These are phyloP conservation scores for Lerema accius DNA, from an alignment of 1,140 invertebrate genomes.

Conservation along the genomic window DNA sequence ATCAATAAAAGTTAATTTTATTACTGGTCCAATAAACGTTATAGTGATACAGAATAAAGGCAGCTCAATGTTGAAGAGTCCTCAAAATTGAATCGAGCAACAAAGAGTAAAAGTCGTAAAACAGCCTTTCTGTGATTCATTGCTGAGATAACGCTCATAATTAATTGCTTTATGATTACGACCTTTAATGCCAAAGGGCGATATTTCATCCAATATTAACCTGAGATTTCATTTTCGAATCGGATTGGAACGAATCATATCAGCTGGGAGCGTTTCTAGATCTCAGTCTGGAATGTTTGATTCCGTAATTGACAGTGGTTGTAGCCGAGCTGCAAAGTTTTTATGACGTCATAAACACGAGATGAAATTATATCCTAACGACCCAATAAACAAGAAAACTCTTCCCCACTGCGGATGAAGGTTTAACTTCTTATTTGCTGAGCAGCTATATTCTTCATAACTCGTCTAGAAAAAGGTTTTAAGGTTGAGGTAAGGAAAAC, in stretches of 20 bases:
- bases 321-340: constrained; percentile 71
- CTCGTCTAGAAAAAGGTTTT: constrained; percentile 33
- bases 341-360: constrained; percentile 72
- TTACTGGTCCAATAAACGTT: not conserved
- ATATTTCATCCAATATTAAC: constrained; percentile 29
- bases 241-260: constrained; percentile 5
- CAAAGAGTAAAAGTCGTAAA: constrained; percentile 32
- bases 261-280: constrained; percentile 6
- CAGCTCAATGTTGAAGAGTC: constrained; percentile 4
- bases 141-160: constrained; percentile 32
- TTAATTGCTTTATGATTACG: constrained; percentile 35
- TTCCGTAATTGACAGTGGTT: constrained; percentile 59
- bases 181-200: constrained; percentile 20
- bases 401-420: constrained; percentile 57
- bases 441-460: constrained; percentile 41
- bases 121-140: constrained; percentile 30
- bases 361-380: constrained; percentile 78
- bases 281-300: constrained; percentile 10
- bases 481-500: no score
- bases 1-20: constrained; percentile 10
- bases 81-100: constrained; percentile 22
- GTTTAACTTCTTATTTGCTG: constrained; percentile 53
- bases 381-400: constrained; percentile 73
- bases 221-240: constrained; percentile 15
- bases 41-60: constrained; percentile 15